Evolutionary conservation across 2,888 invertebrate species (phyloP), one percentile per base, ranked within the genome.

Genomic region (Matsumyia berberina): DNA sequence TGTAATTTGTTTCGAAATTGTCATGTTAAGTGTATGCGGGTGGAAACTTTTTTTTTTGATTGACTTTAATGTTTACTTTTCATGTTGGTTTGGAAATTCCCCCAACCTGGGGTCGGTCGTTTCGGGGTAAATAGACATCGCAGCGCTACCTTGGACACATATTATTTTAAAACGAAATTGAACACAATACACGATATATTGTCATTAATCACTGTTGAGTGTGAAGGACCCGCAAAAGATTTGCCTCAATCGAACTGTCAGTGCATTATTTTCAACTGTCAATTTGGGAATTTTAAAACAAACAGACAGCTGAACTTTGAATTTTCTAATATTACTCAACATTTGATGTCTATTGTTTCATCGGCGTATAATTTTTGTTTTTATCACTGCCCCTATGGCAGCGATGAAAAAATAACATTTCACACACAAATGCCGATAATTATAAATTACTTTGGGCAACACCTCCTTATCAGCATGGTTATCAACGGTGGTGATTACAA

Each of bases 21-120:
- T 31, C 19, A 46, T 62, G 60, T 44, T 44, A 33, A 37, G 33
- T 9, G 62, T 46, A 62, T 62, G 46, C 62, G 62, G 46, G 62
- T 62, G 62, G 62, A 62, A 62, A 33, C 3, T 44, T 31, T 44
- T 17, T 33, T 39, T 35, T 35, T 35, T 29, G 37, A 57, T 39
- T 37, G 57, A 6, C 19, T 39, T 55, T 15, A 33, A 35, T 55
- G 35, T 55, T 55, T 55, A 33, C 33, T 55, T 37, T 39, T 39
- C 39, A 29, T 58, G 39, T 58, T 58, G 19, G 19, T 39, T n/a
- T n/a, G 19, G 42, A 19, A 37, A 51, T 44, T 46, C 19, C 19
- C 46, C 19, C 17, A 44, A 8, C 17, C 17, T 17, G n/a, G 17
- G 44, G 17, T 44, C 9, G 44, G 17, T n/a, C 0, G 12, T 39